These are phyloP conservation scores for Xestia sexstrigata DNA, from an alignment of 2,888 invertebrate species.

Conservation along the genomic window DNA sequence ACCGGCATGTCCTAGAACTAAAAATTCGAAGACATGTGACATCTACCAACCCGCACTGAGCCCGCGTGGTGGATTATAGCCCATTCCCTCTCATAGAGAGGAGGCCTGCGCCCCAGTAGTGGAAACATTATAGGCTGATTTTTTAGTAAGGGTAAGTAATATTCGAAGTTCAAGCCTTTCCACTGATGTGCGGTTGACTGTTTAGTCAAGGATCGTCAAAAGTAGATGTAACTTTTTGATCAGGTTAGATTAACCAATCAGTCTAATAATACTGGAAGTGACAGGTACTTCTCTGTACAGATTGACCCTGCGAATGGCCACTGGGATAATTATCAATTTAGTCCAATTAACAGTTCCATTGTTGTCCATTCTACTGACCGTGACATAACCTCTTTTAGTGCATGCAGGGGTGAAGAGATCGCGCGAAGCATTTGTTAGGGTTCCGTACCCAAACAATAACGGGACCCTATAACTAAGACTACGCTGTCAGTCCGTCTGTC, in stretches of 20 bases:
- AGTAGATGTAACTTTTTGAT: neutral
- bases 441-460: too few species aligned
- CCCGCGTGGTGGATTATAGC: too few species aligned
- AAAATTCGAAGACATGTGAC: too few species aligned
- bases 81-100: too few species aligned
- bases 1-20: too few species aligned
- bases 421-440: neutral
- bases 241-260: conserved; percentile 1
- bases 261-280: too few species aligned
- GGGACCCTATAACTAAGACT: too few species aligned
- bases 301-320: conserved; percentile 20
- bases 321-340: conserved; percentile 22
- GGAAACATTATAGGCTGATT: too few species aligned
- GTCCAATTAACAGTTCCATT: conserved; percentile 20
- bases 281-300: neutral
- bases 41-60: too few species aligned
- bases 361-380: neutral
- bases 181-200: neutral
- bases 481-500: too few species aligned
- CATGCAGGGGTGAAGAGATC: neutral
- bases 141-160: neutral
- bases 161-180: neutral
- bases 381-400: neutral
- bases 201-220: neutral
- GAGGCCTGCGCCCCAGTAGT: too few species aligned